A percentile compares a stretch with the other conserved stretches of the same genome.
Evolutionary conservation across 1,140 invertebrate genomes (phyloP).

Genomic region (Ceratosolen fusciceps): DNA sequence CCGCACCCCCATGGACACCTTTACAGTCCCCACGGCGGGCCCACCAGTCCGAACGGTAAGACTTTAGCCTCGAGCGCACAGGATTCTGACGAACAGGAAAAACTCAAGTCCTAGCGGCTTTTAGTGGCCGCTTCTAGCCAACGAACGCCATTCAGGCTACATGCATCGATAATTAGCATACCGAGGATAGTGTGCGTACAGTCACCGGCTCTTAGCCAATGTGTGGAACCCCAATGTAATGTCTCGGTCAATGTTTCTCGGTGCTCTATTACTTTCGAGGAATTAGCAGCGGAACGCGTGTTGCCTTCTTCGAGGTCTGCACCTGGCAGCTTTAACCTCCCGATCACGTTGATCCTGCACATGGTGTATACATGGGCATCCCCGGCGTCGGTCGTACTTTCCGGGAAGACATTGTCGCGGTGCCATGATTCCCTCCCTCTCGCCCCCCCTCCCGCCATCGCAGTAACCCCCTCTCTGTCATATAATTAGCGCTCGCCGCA

Average conservation of each 20-base stretch:
- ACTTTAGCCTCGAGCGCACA: no score
- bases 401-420: background rate
- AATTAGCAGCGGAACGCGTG: background rate
- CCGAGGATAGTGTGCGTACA: background rate
- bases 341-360: background rate
- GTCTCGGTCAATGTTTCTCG: background rate
- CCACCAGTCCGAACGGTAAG: conserved; percentile 70
- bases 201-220: background rate
- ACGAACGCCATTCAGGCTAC: background rate
- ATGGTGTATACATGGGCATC: background rate
- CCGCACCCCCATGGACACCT: conserved; percentile 69
- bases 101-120: background rate
- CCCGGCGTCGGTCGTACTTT: background rate
- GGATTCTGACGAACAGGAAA: no score
- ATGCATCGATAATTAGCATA: background rate
- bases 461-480: conserved; percentile 13
- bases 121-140: background rate
- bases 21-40: conserved; percentile 64
- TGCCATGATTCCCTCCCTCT: background rate
- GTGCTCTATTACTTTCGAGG: background rate
- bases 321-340: conserved; percentile 20
- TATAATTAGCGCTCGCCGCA: conserved; percentile 49
- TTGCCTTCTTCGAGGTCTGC: background rate
- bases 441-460: background rate
- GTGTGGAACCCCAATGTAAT: background rate